Base-by-base conservation (phyloP, 2,113 vertebrate genomes). In the Carollia perspicillata region DNA sequence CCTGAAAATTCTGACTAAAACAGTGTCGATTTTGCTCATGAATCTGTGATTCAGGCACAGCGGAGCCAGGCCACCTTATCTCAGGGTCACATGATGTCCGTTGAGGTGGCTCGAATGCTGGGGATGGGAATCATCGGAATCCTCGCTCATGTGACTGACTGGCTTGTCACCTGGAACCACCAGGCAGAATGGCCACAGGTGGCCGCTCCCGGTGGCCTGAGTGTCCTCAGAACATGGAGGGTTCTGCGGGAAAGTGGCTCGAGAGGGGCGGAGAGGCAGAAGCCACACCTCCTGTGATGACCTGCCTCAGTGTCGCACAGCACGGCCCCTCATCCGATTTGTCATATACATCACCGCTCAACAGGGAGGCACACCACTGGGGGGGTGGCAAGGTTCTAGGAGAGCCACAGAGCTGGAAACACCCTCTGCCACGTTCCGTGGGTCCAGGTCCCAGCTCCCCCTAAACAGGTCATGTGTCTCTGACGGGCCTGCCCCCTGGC, bases 41-140 rank as follows among this genome's bases (percentile, higher is more conserved):
- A 9, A 14, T 47, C 77, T 8, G 28, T 6, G 5, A 28, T 35
- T 22, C 12, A 22, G 49, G 33, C 37, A 58, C 33, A 8, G 11
- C 42, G 65, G 35, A 0, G 40, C 23, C 26, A 1, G 0, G 8
- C 33, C n/a, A 4, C 14, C 47, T 8, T 2, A 13, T 7, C 84
- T 63, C 33, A 10, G 68, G 17, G 10, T 65, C 14, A 6, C 3
- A 0, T 1, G 37, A 2, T 3, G 0, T 12, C 6, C 0, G 30
- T 6, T 2, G 0, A 42, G 10, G 13, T 0, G 2, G 42, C 37
- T 69, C 26, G 2, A 28, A 33, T 2, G 33, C 75, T 9, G 55
- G 33, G 33, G 10, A 2, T 5, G 0, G 23, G 42, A 71, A 8
- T 13, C 74, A 1, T 2, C 1, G 0, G 12, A 6, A 75, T 13